Evolutionary conservation across 2,113 vertebrate genomes (phyloP).

Genomic region (Chrysochloris asiatica): DNA sequence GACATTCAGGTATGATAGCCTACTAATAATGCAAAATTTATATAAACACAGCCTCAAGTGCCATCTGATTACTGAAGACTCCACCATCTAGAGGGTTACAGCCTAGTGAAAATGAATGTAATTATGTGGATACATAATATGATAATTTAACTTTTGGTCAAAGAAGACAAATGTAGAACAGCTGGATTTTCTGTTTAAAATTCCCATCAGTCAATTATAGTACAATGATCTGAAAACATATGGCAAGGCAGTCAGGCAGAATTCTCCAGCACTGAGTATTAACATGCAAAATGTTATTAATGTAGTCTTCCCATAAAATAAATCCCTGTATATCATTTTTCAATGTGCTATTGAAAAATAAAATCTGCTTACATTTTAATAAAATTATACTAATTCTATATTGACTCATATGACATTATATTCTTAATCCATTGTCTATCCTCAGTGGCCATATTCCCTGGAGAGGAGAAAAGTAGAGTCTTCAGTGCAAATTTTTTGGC

Average conservation of each 20-base stretch:
- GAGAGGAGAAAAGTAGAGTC: neutral
- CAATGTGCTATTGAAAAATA: neutral
- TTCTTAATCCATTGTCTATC: neutral
- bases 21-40: conserved; percentile 1
- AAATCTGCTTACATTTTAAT: conserved; percentile 14
- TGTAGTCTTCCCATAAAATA: neutral
- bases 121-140: conserved; percentile 46
- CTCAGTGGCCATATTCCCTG: neutral
- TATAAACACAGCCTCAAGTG: neutral
- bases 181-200: conserved; percentile 62
- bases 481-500: neutral
- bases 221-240: conserved; percentile 51
- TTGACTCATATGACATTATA: neutral
- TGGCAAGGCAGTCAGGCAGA: neutral
- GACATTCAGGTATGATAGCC: neutral
- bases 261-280: conserved; percentile 46
- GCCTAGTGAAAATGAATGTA: conserved; percentile 40
- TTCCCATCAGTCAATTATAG: conserved; percentile 59
- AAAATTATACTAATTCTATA: neutral
- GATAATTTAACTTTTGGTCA: conserved; percentile 57
- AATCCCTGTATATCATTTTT: neutral
- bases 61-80: conserved; percentile 40
- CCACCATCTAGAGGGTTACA: conserved; percentile 32
- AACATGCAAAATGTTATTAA: conserved; percentile 43
- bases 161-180: conserved; percentile 61